Evolutionary conservation across 2,797 vertebrate species (phyloP), one percentile per base, ranked within the genome.

Genomic region (Pseudotriccus pelzelni): DNA sequence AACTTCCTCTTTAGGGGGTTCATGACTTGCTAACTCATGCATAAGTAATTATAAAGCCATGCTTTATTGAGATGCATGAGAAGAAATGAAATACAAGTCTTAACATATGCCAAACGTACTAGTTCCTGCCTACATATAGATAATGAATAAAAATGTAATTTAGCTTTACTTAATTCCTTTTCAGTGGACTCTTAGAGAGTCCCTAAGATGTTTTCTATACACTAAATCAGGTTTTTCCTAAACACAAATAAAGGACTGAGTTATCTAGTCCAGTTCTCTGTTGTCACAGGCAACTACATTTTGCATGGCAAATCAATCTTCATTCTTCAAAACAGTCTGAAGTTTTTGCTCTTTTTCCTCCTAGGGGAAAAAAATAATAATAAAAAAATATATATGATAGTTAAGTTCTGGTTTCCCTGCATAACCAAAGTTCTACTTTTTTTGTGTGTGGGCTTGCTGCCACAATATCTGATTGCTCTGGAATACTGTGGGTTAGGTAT

Each of bases 401-500:
- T 39, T 47, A 92, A 88, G 30, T 87, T 91, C 70, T 76, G 4
- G 32, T 81, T 90, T 82, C 39, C 49, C 43, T 44, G 55, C 4
- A 4, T 59, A 81, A 90, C 60, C 25, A 41, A 90, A 90, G 55
- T 87, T 85, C 62, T 81, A 32, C 32, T 72, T 93, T 70, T 90
- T 67, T 74, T 60, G 17, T 34, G 32, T 8, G n/a, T 15, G 39
- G 90, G 78, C 82, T 89, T 80, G 50, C 82, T 94, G 79, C 89
- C 82, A 92, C 77, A 88, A 81, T 91, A 79, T 88, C 87, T 88
- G 87, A 75, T 87, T 89, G 79, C 87, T 95, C 73, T 92, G 91
- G 83, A 95, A 90, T 84, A 87, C 67, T 90, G 87, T 93, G 84
- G 55, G 62, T 91, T 95, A 91, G 84, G 74, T 91, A 91, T 69